Evolutionary conservation across 1,140 invertebrate species (phyloP), one percentile per base, ranked within the genome.

Genomic region (Zaprionus vittiger): DNA sequence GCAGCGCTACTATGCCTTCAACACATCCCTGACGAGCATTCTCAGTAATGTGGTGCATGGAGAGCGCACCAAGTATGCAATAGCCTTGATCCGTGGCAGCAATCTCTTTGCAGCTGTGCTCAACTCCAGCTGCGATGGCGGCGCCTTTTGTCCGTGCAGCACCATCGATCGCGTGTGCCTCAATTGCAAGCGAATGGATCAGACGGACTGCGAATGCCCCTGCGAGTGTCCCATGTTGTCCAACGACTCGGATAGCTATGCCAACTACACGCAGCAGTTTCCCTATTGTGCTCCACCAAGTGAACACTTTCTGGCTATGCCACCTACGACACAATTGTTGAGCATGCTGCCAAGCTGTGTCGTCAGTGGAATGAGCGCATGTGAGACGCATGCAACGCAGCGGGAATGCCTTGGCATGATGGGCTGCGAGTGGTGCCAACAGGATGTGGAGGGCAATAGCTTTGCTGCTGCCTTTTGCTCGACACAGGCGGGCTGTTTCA

Each of bases 121-220:
- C 4, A 98, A 98, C 92, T 95, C 96, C 52, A 91, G 91, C 28
- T 92, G 97, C 92, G 96, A 96, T 83, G 94, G 95, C 5, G 83
- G 96, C 12, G 97, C 97, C 6, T 99, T 99, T 92, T 99, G 98
- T 93, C 98, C 98, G 0, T 99, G 98, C 86, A 98, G 97, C 91
- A 97, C 97, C 91, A 96, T 96, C 68, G 97, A 98, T 92, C 95
- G 97, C 20, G 93, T 97, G 0, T 99, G 98, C 91, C 94, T 99
- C 5, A 98, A 98, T 91, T 99, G 98, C 91, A 96, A 98, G 92
- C 95, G 97, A 20, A 98, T 98, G 97, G 98, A 98, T 91, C 97
- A 98, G 93, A 97, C 95, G 6, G 97, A 98, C 81, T 99, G 98
- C 83, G 98, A 99, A 92, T 99, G 98, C 93, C 98, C 98, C 0